Conservation (phyloP, 37 sponge, comb jelly and placozoan genomes). For the Ephydatia muelleri region DNA sequence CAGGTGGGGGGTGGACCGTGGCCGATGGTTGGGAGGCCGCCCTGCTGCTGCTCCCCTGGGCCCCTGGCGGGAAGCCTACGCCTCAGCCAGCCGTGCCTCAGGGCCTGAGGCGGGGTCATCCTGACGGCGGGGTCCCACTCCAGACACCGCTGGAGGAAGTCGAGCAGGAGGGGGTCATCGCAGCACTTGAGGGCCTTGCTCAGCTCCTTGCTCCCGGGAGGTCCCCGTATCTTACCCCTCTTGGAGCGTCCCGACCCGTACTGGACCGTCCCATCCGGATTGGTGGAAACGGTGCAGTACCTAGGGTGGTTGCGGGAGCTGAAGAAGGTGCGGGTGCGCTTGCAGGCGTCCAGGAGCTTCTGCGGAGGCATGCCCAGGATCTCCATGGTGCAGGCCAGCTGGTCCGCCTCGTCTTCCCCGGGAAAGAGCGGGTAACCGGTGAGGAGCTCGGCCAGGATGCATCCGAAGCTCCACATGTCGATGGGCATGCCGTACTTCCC, state of each 20-base stretch:
- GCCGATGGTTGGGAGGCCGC: slow-evolving; percentile 21
- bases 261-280: slow-evolving; percentile 70
- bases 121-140: slow-evolving; percentile 73
- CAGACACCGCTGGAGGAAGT: slow-evolving; percentile 74
- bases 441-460: slow-evolving; percentile 91
- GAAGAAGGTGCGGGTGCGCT: slow-evolving; percentile 77
- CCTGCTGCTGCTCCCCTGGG: too few relatives aligned
- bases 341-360: slow-evolving; percentile 76
- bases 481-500: slow-evolving; percentile 95
- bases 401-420: slow-evolving; percentile 93
- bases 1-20: slow-evolving; percentile 26
- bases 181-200: slow-evolving; percentile 86
- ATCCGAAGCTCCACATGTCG: slow-evolving; percentile 99
- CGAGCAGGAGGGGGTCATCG: slow-evolving; percentile 87
- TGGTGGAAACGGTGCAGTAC: slow-evolving; percentile 64
- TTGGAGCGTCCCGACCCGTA: slow-evolving; percentile 82
- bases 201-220: slow-evolving; percentile 87
- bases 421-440: slow-evolving; percentile 96
- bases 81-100: slow-evolving; percentile 84
- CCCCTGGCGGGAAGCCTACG: slow-evolving; percentile 40
- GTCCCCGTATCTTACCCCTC: slow-evolving; percentile 85
- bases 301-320: slow-evolving; percentile 81
- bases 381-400: slow-evolving; percentile 93
- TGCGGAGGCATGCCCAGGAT: slow-evolving; percentile 84
- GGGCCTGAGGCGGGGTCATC: slow-evolving; percentile 78